These are phyloP conservation scores for Esox lucius DNA, from an alignment of 2,797 vertebrate species.

Conservation along the genomic window DNA sequence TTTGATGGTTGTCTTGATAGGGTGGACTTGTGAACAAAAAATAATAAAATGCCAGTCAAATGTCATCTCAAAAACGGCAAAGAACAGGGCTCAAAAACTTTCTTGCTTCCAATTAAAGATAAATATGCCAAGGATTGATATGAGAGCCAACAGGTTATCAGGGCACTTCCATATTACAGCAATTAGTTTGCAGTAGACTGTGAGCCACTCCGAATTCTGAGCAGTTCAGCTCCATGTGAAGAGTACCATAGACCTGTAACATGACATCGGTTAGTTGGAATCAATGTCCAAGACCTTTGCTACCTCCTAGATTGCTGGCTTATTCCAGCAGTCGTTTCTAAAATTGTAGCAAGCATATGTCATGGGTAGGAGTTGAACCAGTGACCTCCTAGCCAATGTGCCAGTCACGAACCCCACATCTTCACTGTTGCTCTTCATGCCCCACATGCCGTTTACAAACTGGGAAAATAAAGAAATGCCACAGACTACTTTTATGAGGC, in stretches of 20 bases:
- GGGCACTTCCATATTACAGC: constrained; percentile 60
- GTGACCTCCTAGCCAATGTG: constrained; percentile 41
- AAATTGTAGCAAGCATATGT: constrained; percentile 42
- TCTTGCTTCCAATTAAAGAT: constrained; percentile 64
- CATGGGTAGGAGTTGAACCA: constrained; percentile 36
- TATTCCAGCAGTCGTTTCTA: constrained; percentile 33
- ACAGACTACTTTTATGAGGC: constrained; percentile 47
- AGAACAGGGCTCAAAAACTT: constrained; percentile 46
- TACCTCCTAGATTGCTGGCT: constrained; percentile 39
- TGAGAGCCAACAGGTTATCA: constrained; percentile 54
- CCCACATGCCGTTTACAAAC: constrained; percentile 40
- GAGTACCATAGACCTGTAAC: constrained; percentile 44
- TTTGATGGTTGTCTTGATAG: constrained; percentile 63
- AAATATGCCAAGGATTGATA: constrained; percentile 58
- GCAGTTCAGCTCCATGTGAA: constrained; percentile 29
- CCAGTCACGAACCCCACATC: constrained; percentile 12
- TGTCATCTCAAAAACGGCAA: constrained; percentile 51
- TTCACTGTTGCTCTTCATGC: constrained; percentile 29
- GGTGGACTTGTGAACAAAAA: constrained; percentile 63
- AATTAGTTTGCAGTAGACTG: constrained; percentile 58
- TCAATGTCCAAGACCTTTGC: constrained; percentile 67
- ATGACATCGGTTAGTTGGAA: constrained; percentile 60
- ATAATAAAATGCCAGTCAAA: constrained; percentile 68
- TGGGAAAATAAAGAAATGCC: constrained; percentile 44
- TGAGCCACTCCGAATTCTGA: constrained; percentile 51